These are phyloP conservation scores for Smutsia gigantea DNA, from an alignment of 2,797 vertebrate species.

Conservation along the genomic window DNA sequence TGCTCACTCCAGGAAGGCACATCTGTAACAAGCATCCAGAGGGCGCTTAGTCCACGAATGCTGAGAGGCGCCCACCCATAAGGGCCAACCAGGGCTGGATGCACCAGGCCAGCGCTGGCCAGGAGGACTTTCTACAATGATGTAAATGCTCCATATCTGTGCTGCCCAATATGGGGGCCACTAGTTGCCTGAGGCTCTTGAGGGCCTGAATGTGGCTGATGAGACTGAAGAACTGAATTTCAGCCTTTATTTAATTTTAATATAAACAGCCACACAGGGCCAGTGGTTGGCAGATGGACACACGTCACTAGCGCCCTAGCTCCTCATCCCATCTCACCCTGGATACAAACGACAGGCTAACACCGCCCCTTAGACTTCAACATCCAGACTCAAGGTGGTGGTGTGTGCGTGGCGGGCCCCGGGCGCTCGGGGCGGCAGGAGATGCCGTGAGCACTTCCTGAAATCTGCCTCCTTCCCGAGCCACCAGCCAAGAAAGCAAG, in stretches of 20 bases:
- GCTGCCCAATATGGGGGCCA: background rate
- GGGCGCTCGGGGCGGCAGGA: no score
- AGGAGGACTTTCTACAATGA: fast-evolving
- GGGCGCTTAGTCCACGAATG: fast-evolving
- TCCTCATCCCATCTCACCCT: background rate
- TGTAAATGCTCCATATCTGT: background rate
- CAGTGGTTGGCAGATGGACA: background rate
- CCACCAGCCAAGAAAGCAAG: background rate
- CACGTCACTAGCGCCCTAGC: fast-evolving
- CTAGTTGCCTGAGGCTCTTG: background rate
- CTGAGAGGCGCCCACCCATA: background rate
- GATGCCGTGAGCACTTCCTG: background rate
- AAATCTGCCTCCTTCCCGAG: background rate
- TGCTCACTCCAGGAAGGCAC: background rate
- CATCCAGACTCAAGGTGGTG: no score
- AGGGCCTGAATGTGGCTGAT: background rate
- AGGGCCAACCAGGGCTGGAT: background rate
- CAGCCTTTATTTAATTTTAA: background rate
- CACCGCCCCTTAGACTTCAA: background rate
- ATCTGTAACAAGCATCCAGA: background rate
- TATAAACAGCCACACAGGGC: background rate
- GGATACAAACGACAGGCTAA: background rate
- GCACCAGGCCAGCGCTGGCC: background rate
- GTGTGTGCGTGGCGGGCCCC: fast-evolving
- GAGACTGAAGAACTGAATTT: background rate